These are phyloP conservation scores for Phenganax subtilis DNA, from an alignment of 92 coral and sea anemone species.

Conservation along the genomic window DNA sequence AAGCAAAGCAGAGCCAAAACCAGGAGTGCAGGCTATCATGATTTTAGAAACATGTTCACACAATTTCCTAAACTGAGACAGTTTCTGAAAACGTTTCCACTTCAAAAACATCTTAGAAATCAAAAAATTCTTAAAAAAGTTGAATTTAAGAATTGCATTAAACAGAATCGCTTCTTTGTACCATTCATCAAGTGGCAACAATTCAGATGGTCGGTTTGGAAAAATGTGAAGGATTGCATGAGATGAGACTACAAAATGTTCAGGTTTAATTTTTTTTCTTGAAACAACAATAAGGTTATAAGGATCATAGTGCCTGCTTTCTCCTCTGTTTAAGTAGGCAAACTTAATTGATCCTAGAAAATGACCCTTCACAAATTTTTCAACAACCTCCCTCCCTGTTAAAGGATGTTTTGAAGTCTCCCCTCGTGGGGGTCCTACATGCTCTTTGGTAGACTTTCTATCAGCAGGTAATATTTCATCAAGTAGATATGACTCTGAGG, in stretches of 20 bases:
- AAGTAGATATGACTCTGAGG: conserved; percentile 48
- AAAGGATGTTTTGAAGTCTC: conserved; percentile 38
- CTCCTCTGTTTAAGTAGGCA: conserved; percentile 82
- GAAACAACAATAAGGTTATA: conserved; percentile 78
- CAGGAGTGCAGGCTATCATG: conserved; percentile 74
- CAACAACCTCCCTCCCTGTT: conserved; percentile 85
- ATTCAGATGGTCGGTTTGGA: conserved; percentile 77
- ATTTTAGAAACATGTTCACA: conserved; percentile 64
- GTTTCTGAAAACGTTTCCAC: conserved; percentile 73
- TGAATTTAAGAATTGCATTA: conserved; percentile 66
- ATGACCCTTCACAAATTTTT: conserved; percentile 71
- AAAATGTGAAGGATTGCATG: conserved; percentile 81
- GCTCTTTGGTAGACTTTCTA: conserved; percentile 25
- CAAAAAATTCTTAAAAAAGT: conserved; percentile 84
- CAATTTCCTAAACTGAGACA: conserved; percentile 62
- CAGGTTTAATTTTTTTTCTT: conserved; percentile 76
- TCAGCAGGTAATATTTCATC: conserved; percentile 33
- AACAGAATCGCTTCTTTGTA: conserved; percentile 80
- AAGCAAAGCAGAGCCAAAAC: conserved; percentile 93
- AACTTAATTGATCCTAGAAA: conserved; percentile 79
- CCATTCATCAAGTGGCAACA: conserved; percentile 82
- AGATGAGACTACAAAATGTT: conserved; percentile 91
- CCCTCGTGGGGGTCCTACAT: conserved; percentile 27
- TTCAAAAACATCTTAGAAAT: conserved; percentile 71
- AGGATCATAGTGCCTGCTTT: conserved; percentile 75